These are phyloP conservation scores for Tenrec ecaudatus DNA, from an alignment of 2,113 vertebrate genomes.

Conservation along the genomic window DNA sequence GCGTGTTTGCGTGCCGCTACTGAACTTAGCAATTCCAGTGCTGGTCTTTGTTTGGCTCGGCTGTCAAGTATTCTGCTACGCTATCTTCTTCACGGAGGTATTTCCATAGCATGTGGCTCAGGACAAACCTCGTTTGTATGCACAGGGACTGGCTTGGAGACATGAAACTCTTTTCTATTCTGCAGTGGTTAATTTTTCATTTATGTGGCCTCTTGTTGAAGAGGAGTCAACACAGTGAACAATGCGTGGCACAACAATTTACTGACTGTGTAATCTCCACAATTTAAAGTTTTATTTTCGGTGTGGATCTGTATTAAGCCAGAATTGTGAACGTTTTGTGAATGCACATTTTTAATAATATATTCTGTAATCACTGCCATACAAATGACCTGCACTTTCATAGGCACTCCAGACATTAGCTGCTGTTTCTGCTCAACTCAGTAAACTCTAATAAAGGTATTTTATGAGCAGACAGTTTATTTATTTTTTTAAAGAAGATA, in stretches of 20 bases:
- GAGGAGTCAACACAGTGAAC: constrained; percentile 83
- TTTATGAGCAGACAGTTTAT: constrained; percentile 76
- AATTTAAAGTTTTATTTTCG: constrained; percentile 84
- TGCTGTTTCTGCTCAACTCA: constrained; percentile 68
- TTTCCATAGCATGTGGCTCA: constrained; percentile 79
- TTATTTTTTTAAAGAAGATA: constrained; percentile 78
- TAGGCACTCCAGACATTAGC: constrained; percentile 67
- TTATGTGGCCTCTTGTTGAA: constrained; percentile 82
- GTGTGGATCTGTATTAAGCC: constrained; percentile 77
- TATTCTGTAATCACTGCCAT: constrained; percentile 75
- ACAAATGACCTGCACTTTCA: constrained; percentile 79
- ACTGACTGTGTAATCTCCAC: constrained; percentile 82
- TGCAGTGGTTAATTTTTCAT: constrained; percentile 85
- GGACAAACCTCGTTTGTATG: constrained; percentile 83
- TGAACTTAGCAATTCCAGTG: constrained; percentile 70
- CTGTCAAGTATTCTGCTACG: constrained; percentile 81
- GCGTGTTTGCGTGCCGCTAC: constrained; percentile 75
- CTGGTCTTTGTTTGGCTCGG: constrained; percentile 82
- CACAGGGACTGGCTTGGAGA: constrained; percentile 73
- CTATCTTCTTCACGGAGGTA: constrained; percentile 81
- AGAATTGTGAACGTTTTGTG: constrained; percentile 77
- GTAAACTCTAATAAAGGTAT: constrained; percentile 81
- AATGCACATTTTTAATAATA: constrained; percentile 82
- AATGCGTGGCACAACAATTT: constrained; percentile 83
- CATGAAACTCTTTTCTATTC: constrained; percentile 83